Evolutionary conservation across 2,797 vertebrate genomes (phyloP), one percentile per base, ranked within the genome.

Genomic region (Okamejei kenojei): DNA sequence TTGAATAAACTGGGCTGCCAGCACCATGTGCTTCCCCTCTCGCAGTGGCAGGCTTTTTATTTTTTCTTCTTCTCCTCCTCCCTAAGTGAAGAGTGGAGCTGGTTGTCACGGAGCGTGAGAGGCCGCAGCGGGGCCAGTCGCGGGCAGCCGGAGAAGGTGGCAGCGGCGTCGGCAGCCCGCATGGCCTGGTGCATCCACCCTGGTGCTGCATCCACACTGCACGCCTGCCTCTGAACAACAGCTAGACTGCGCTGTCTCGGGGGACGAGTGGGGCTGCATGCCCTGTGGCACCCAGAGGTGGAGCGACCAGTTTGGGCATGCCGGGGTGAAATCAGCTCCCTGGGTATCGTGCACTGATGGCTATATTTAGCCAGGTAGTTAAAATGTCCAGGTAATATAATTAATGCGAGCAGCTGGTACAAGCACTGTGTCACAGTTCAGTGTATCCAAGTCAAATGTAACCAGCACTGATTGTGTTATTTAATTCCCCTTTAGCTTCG

Each of bases 231-330:
- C 95, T 93, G 77, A 65, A 74, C 94, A 95, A 93, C 93, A 95
- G 94, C 94, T 5, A 76, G 73, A 93, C 94, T 94, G 93, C 93
- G 94, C 94, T 93, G 94, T 94, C 93, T 93, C 94, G 88, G 13
- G 8, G 93, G 93, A 95, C 94, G 94, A 93, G 95, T 73, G 63
- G 95, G 94, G 94, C 90, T 93, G 93, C 88, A 54, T 93, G 94
- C 93, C 94, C 93, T 95, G 93, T 95, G 0, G 0, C 94, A 95
- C 86, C 79, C 73, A 86, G 93, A 93, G 93, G 91, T 84, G 93
- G 68, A 94, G 94, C 94, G 93, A 95, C 96, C 94, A 96, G 97
- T 96, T 95, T 94, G 94, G 96, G 95, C 97, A 97, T 96, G 97
- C 94, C 95, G 94, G 93, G 93, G 94, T 95, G 94, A 29, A 10